A percentile compares a stretch with the other conserved stretches of the same genome.
phyloP scores from a whole-genome alignment of 2,888 invertebrate genomes.

The Drosophila diplacantha region DNA sequence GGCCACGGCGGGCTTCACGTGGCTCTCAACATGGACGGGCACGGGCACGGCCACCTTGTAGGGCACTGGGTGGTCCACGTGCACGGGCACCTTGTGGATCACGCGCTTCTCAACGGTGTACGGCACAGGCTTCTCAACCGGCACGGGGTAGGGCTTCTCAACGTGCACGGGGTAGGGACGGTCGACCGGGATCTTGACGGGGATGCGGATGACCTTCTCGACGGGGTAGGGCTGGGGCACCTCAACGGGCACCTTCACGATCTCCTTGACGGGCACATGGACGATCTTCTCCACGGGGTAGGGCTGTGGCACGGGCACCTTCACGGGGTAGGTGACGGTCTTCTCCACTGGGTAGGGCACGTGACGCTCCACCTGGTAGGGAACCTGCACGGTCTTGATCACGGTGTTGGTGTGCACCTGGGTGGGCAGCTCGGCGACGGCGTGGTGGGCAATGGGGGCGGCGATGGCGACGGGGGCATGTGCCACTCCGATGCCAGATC shows the following conservation, averaged over 20 bases:
- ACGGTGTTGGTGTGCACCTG: conserved; percentile 84
- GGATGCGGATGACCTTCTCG: conserved; percentile 83
- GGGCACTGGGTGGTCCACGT: conserved; percentile 83
- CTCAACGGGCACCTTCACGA: conserved; percentile 84
- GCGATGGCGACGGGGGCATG: conserved; percentile 6
- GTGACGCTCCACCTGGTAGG: conserved; percentile 83
- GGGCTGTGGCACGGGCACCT: conserved; percentile 87
- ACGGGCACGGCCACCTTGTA: conserved; percentile 84
- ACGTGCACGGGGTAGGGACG: conserved; percentile 82
- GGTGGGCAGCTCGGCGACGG: conserved; percentile 68
- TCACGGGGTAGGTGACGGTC: conserved; percentile 87
- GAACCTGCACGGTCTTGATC: conserved; percentile 84
- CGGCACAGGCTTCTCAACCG: conserved; percentile 80
- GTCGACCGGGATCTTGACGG: conserved; percentile 82
- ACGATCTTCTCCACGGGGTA: conserved; percentile 90
- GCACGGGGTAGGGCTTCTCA: conserved; percentile 82
- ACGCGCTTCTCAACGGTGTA: conserved; percentile 82
- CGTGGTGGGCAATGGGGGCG: conserved; percentile 72
- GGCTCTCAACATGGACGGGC: conserved; percentile 75
- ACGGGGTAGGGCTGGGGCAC: conserved; percentile 79
- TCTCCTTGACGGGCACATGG: conserved; percentile 85
- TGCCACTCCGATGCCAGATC: conserved; percentile 52
- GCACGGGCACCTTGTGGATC: conserved; percentile 80
- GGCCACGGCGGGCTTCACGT: conserved; percentile 64
- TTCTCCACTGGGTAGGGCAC: conserved; percentile 89